These are phyloP conservation scores for Cirrhinus molitorella DNA, from an alignment of 2,797 vertebrate species.

Conservation along the genomic window DNA sequence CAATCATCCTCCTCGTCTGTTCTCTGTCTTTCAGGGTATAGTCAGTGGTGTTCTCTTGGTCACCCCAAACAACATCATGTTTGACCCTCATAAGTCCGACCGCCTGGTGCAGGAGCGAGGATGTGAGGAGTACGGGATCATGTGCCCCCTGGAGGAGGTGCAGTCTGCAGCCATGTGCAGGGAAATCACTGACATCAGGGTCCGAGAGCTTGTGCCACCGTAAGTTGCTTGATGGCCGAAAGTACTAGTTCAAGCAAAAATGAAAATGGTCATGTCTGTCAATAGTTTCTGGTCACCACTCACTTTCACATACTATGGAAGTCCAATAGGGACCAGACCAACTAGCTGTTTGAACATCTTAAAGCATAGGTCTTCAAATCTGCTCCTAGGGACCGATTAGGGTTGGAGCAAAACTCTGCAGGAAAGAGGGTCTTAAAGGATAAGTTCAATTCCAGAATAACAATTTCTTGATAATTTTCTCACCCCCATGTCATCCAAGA, in stretches of 20 bases:
- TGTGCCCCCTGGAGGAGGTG: conserved; percentile 99
- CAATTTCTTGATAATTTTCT: too few species aligned
- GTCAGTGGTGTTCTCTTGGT: conserved; percentile 96
- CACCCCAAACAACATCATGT: conserved; percentile 99
- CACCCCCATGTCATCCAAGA: too few species aligned
- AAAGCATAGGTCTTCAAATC: too few species aligned
- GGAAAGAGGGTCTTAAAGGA: too few species aligned
- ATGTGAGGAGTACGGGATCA: conserved; percentile 98
- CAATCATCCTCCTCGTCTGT: conserved; percentile 15
- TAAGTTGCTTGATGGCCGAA: conserved; percentile 70
- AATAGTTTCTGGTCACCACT: background rate
- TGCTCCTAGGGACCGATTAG: too few species aligned
- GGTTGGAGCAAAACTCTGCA: too few species aligned
- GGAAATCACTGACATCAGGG: conserved; percentile 93
- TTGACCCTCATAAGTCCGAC: conserved; percentile 97
- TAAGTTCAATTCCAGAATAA: too few species aligned
- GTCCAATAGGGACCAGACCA: background rate
- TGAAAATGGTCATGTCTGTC: background rate
- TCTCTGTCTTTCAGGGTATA: conserved; percentile 82
- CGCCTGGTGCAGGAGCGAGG: conserved; percentile 94
- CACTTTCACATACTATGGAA: background rate
- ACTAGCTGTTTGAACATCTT: background rate
- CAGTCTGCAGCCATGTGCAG: conserved; percentile 94
- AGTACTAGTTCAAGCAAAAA: background rate
- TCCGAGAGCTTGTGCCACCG: conserved; percentile 90